These are phyloP conservation scores for Drosophila demipolita DNA, from an alignment of 2,888 invertebrate species.

Conservation along the genomic window DNA sequence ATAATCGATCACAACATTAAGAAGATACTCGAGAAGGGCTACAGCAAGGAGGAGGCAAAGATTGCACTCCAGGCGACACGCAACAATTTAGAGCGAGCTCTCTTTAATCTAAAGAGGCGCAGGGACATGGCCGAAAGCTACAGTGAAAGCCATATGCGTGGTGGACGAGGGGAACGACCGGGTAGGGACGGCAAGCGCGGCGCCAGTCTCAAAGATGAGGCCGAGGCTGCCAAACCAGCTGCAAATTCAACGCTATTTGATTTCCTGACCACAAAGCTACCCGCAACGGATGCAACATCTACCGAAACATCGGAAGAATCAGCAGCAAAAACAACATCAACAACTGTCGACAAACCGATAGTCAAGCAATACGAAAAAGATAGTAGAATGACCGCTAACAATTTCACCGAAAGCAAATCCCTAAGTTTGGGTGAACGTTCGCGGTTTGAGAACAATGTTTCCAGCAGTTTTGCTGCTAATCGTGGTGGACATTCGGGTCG, in stretches of 20 bases:
- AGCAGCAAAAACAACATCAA: constrained; percentile 29
- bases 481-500: constrained; percentile 55
- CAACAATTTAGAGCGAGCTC: constrained; percentile 91
- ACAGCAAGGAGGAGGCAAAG: constrained; percentile 91
- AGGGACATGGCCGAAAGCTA: constrained; percentile 85
- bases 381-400: constrained; percentile 16
- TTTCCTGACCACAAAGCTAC: constrained; percentile 92
- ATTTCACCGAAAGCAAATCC: constrained; percentile 38
- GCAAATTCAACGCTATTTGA: constrained; percentile 93
- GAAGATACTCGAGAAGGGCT: constrained; percentile 92
- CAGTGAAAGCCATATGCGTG: constrained; percentile 36
- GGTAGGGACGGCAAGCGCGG: constrained; percentile 73
- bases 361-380: constrained; percentile 45
- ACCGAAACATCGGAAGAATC: constrained; percentile 15
- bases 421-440: constrained; percentile 53
- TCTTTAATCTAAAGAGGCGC: constrained; percentile 88
- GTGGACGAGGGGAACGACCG: constrained; percentile 44
- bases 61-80: constrained; percentile 89
- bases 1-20: constrained; percentile 91
- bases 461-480: constrained; percentile 84
- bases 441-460: constrained; percentile 85
- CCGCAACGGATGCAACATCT: constrained; percentile 46
- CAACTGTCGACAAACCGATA: constrained; percentile 41
- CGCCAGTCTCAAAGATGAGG: constrained; percentile 86
- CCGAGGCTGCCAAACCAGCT: constrained; percentile 89